Evolutionary conservation across 1,140 invertebrate genomes (phyloP).

Genomic region (Drosophila murphyi): DNA sequence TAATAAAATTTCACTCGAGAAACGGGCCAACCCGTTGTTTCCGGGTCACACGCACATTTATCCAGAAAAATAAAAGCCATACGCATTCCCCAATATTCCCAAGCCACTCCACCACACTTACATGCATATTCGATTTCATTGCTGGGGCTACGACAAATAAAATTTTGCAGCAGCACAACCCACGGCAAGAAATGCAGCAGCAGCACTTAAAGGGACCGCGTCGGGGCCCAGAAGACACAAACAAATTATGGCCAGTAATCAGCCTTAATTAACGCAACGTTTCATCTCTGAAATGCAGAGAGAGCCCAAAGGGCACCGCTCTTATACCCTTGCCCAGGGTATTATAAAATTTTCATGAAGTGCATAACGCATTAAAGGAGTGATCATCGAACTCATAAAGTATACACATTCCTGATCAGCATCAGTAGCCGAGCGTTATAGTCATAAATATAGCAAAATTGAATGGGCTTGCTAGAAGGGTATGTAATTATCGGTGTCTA

Average conservation of each 20-base stretch:
- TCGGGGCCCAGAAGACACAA: conserved; percentile 61
- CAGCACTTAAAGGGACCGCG: conserved; percentile 51
- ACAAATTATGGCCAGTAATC: conserved; percentile 80
- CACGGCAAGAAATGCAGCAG: conserved; percentile 45
- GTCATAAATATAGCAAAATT: too few species aligned
- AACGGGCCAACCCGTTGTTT: conserved; percentile 40
- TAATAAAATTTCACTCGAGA: conserved; percentile 65
- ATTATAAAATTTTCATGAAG: neutral
- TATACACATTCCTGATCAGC: too few species aligned
- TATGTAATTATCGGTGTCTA: too few species aligned
- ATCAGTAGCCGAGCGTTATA: too few species aligned
- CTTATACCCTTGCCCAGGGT: neutral
- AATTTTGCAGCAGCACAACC: conserved; percentile 58
- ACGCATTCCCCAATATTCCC: conserved; percentile 31
- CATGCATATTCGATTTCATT: conserved; percentile 51
- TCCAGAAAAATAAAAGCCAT: conserved; percentile 38
- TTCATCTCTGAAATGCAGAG: conserved; percentile 50
- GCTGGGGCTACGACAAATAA: conserved; percentile 54
- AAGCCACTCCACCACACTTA: conserved; percentile 12
- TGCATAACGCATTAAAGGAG: neutral
- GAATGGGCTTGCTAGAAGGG: too few species aligned
- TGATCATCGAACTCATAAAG: too few species aligned
- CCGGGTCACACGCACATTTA: conserved; percentile 66
- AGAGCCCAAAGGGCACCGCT: conserved; percentile 36
- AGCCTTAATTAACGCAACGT: conserved; percentile 75